These are phyloP conservation scores for Pogonomyrmex californicus DNA, from an alignment of 1,140 invertebrate species.

Conservation along the genomic window DNA sequence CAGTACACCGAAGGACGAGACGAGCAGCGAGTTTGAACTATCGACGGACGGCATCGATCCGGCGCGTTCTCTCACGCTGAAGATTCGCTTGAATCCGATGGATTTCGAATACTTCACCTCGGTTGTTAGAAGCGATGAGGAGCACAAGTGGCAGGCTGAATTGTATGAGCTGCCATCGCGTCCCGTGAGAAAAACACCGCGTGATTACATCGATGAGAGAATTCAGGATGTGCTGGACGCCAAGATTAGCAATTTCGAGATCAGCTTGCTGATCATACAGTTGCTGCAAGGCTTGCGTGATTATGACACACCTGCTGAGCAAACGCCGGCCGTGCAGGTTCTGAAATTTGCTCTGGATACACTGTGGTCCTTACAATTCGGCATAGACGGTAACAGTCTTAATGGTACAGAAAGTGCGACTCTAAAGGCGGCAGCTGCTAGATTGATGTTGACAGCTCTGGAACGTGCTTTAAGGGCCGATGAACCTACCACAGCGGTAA, in stretches of 20 bases:
- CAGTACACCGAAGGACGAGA: constrained; percentile 60
- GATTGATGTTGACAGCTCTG: constrained; percentile 88
- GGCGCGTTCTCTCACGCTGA: constrained; percentile 87
- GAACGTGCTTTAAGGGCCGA: constrained; percentile 88
- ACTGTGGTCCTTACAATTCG: constrained; percentile 89
- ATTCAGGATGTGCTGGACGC: constrained; percentile 87
- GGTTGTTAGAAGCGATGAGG: constrained; percentile 87
- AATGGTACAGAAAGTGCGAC: constrained; percentile 80
- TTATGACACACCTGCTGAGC: constrained; percentile 87
- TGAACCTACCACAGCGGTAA: constrained; percentile 88
- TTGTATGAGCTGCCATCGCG: constrained; percentile 72
- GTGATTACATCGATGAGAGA: constrained; percentile 88
- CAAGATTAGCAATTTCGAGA: constrained; percentile 88
- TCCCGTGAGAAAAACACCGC: constrained; percentile 83
- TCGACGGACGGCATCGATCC: constrained; percentile 87
- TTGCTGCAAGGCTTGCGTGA: constrained; percentile 88
- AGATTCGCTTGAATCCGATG: constrained; percentile 88
- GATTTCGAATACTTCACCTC: constrained; percentile 90
- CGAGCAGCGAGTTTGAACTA: constrained; percentile 87
- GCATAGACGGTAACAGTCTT: constrained; percentile 80
- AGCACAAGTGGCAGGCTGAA: constrained; percentile 79
- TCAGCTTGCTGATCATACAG: constrained; percentile 88
- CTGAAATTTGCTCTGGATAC: constrained; percentile 89
- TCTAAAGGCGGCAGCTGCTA: constrained; percentile 88
- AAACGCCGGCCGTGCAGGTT: constrained; percentile 88